Base-by-base conservation (phyloP, 2,113 vertebrate species). In the Cynopterus brachyotis region DNA sequence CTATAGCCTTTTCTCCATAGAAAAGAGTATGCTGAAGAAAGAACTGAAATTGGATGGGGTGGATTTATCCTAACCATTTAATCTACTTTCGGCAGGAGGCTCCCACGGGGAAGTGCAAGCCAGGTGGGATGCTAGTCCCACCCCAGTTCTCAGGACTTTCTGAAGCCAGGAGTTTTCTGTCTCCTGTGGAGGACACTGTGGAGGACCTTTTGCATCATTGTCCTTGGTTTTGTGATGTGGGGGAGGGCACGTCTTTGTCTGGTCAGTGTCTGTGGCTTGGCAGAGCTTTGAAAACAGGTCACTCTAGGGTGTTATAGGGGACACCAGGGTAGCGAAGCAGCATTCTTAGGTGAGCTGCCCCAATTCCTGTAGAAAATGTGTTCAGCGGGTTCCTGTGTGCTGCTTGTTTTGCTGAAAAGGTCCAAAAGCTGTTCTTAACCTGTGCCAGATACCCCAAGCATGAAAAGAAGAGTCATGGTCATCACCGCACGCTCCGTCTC, bases 401-500 rank as follows among this genome's bases (percentile, higher is more conserved):
- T 24, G 5, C n/a, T 60, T 35, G 4, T 15, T 69, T 62, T 17
- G 15, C 59, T 59, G 10, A 80, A 28, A 53, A 4, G 6, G 17
- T 13, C 42, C 73, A 20, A 55, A 55, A 72, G 10, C 19, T 0
- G 0, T 32, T 78, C 30, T 79, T 72, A 32, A 10, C 24, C 35
- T 57, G 5, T 11, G 9, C 45, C 57, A 47, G 35, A 24, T 16
- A 28, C 28, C 50, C 3, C 1, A 13, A 9, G 13, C 2, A 5
- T 8, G 6, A 53, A 64, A 35, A 7, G 55, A 2, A 47, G 26
- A 28, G 42, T 30, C 8, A 19, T 32, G 28, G 35, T 15, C 69
- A 45, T 9, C 12, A 2, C 32, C 1, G 0, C 0, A 11, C 0
- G 0, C 20, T 35, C 42, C 26, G 1, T 15, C 59, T 66, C n/a